These are phyloP conservation scores for Lacerta viridis DNA, from an alignment of 2,797 vertebrate genomes.

Conservation along the genomic window DNA sequence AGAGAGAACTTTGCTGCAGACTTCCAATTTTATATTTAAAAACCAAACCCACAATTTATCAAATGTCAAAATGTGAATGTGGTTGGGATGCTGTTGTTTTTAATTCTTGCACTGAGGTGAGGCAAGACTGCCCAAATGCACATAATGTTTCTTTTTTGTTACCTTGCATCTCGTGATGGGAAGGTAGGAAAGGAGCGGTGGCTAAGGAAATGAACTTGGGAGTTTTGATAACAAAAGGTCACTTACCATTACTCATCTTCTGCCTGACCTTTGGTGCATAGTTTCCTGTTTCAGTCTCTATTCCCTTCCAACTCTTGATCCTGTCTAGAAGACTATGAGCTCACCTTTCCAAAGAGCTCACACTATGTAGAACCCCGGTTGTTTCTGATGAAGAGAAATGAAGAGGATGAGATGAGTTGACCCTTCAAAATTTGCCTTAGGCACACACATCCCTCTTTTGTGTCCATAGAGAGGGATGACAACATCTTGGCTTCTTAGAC, in stretches of 20 bases:
- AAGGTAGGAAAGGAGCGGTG: constrained; percentile 24
- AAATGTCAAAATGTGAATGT: neutral
- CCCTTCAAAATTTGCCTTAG: neutral
- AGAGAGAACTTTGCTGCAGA: constrained; percentile 47
- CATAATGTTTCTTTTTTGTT: neutral
- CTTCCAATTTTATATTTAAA: constrained; percentile 3
- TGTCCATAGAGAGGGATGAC: neutral
- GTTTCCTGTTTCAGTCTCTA: neutral
- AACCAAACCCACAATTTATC: neutral
- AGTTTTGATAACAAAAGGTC: neutral
- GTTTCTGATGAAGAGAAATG: neutral
- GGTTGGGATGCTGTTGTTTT: neutral
- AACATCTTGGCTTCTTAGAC: neutral
- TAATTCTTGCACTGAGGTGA: neutral
- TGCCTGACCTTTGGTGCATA: neutral
- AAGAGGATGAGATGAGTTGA: neutral
- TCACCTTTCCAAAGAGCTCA: neutral
- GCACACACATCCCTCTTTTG: neutral
- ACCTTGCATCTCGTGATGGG: neutral
- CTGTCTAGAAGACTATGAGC: neutral
- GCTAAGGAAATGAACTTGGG: neutral
- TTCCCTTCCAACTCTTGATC: neutral
- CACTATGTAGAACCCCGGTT: neutral
- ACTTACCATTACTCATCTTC: neutral
- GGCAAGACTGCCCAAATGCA: neutral